Base-by-base conservation (phyloP, 2,113 vertebrate genomes). In the Lampris incognitus region DNA sequence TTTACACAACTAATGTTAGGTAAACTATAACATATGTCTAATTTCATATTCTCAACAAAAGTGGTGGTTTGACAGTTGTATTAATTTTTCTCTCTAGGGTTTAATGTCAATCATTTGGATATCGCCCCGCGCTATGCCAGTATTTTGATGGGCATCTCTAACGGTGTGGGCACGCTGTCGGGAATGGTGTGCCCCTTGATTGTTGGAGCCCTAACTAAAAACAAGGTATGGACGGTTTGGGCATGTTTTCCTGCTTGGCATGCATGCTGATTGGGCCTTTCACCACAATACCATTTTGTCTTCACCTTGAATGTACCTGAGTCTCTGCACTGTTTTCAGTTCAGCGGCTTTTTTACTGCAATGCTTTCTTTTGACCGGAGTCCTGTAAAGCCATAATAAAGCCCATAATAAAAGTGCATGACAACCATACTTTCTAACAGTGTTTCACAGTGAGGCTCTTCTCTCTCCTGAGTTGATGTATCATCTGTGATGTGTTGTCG, bases 101-200 rank as follows among this genome's bases (percentile, higher is more conserved):
- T 99, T 85, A 99, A 99, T 0, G 98, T 99, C 61, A 99, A 99
- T 80, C 98, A 99, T 82, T 84, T 99, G 91, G 98, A 99, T 83
- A 99, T 99, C 75, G 98, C 98, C 44, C 98, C 98, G 0, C 96
- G 98, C 48, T 99, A 99, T 0, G 98, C 98, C 86, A 99, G 98
- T 83, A 99, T 99, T 82, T 94, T 99, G 80, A 99, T 99, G 98
- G 98, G 98, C 0, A 99, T 99, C 86, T 99, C 97, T 50, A 99
- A 99, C 0, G 98, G 98, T 0, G 98, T 99, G 65, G 98, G 98
- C 13, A 99, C 98, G 0, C 92, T 99, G 57, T 99, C 97, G 0
- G 98, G 97, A 72, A 99, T 99, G 98, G 96, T 99, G 73, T 99
- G 97, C 76, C 97, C 98, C 0, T 93, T 99, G 58, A 99, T 99